Conservation (phyloP, 30 jellyfish, hydroid and myxozoan genomes). For the Morbakka virulenta region DNA sequence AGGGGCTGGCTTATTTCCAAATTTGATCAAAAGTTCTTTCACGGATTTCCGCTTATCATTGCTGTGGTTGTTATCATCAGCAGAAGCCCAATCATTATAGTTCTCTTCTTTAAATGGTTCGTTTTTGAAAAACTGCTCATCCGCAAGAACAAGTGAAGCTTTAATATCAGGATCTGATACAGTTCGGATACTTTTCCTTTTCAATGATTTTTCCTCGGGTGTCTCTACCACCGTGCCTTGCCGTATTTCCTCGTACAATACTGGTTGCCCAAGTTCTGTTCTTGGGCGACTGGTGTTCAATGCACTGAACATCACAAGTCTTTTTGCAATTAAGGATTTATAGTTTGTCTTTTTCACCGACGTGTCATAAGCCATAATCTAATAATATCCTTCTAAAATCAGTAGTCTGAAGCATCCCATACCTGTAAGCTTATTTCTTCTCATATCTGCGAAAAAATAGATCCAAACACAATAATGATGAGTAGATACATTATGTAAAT, state of each 20-base stretch:
- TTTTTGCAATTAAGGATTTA: conserved; percentile 65
- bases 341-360: neutral
- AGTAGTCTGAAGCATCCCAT: too few relatives aligned
- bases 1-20: neutral
- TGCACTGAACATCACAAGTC: conserved; percentile 69
- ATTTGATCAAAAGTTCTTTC: neutral
- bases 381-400: too few relatives aligned
- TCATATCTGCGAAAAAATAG: too few relatives aligned
- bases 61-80: neutral
- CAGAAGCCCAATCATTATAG: too few relatives aligned
- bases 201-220: neutral
- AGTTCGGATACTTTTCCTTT: conserved; percentile 10
- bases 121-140: conserved; percentile 15
- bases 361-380: neutral
- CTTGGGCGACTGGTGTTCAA: conserved; percentile 83
- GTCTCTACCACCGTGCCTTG: neutral
- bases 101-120: neutral
- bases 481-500: too few relatives aligned
- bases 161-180: conserved; percentile 15
- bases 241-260: neutral
- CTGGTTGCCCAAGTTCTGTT: conserved; percentile 87
- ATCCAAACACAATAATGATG: too few relatives aligned
- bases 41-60: neutral
- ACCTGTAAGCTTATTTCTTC: too few relatives aligned
- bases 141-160: conserved; percentile 11